phyloP scores from a whole-genome alignment of 1,140 invertebrate species.

The Octopus bimaculoides region DNA sequence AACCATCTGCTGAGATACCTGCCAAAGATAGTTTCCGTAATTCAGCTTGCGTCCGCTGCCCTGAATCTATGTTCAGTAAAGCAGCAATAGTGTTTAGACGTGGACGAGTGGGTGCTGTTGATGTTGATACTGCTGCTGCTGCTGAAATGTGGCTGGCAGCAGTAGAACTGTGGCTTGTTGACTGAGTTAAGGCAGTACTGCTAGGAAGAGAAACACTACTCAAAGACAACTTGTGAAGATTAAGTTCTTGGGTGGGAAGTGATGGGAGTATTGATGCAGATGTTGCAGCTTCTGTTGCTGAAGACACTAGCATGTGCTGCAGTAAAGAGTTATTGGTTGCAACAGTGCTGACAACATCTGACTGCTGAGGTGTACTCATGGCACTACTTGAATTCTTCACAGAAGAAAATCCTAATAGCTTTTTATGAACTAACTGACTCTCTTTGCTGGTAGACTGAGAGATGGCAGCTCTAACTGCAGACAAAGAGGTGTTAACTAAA shows the following conservation, averaged over 20 bases:
- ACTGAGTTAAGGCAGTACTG: background rate
- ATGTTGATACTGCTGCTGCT: too few relatives aligned
- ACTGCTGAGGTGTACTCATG: background rate
- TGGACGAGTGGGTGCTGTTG: background rate
- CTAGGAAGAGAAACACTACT: background rate
- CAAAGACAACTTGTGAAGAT: background rate
- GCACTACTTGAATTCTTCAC: background rate
- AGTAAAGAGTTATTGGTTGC: background rate
- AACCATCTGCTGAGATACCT: background rate
- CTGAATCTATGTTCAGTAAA: background rate
- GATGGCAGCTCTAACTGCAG: background rate
- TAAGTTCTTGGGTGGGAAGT: background rate
- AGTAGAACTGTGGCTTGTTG: background rate
- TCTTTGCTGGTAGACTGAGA: background rate
- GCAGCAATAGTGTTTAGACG: background rate
- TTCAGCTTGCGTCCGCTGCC: background rate
- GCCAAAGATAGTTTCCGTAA: background rate
- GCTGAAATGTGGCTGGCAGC: background rate
- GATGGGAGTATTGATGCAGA: background rate
- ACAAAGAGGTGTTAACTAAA: background rate
- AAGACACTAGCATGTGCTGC: background rate
- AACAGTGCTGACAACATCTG: background rate
- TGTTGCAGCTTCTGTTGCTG: background rate
- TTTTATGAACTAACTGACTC: background rate
- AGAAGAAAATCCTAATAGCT: background rate